These are phyloP conservation scores for Asarcornis scutulata DNA, from an alignment of 2,113 vertebrate genomes.

Conservation along the genomic window DNA sequence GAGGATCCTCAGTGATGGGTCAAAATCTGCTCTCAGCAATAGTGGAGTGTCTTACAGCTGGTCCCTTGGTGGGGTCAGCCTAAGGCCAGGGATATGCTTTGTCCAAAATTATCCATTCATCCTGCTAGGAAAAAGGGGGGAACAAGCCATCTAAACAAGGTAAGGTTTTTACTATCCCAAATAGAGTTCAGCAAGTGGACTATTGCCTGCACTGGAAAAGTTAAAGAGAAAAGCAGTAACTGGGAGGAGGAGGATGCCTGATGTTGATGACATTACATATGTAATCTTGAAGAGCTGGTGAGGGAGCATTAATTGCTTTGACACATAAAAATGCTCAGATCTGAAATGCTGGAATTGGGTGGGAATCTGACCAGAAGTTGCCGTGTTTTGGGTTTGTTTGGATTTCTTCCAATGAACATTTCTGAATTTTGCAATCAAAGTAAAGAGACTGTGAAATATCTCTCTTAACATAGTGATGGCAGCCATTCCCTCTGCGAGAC, in stretches of 20 bases:
- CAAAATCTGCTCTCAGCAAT: constrained; percentile 6
- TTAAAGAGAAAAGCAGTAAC: constrained; percentile 61
- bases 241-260: constrained; percentile 1
- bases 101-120: constrained; percentile 67
- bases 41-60: constrained; percentile 25
- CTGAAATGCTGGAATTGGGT: constrained; percentile 34
- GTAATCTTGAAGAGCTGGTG: constrained; percentile 32
- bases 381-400: not conserved
- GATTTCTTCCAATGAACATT: constrained; percentile 28
- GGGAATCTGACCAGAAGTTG: constrained; percentile 25
- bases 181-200: constrained; percentile 39
- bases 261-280: constrained; percentile 46
- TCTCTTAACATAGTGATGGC: not conserved
- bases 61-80: constrained; percentile 55
- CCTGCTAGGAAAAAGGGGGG: constrained; percentile 44
- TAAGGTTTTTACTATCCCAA: constrained; percentile 59
- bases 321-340: constrained; percentile 7
- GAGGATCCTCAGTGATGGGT: not conserved
- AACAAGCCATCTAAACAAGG: constrained; percentile 54
- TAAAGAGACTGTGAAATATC: not conserved
- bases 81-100: constrained; percentile 43
- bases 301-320: constrained; percentile 17
- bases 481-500: not conserved
- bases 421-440: constrained; percentile 31
- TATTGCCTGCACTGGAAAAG: constrained; percentile 40